Evolutionary conservation across 2,113 vertebrate species (phyloP), one percentile per base, ranked within the genome.

Genomic region (Psophia crepitans): DNA sequence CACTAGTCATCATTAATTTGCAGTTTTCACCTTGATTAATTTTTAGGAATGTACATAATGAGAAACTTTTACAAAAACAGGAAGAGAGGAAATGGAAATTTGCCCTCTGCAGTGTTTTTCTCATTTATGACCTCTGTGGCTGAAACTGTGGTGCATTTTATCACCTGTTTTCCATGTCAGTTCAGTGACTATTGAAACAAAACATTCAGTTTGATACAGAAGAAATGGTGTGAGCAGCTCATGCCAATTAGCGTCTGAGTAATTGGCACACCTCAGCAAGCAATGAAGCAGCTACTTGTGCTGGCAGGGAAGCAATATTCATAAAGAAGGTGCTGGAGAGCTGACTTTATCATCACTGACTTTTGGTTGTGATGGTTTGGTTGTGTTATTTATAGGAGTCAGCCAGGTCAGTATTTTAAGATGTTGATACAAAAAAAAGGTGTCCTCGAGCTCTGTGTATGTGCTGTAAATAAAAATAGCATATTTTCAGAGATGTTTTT

Each of bases 71-170:
- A 53, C 35, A 87, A 92, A 95, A 81, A 78, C 93, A 95, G 95
- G 91, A 97, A 96, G 77, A 87, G 70, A 91, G 96, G 94, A 97
- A 96, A 96, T 96, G 94, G 84, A 94, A 92, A 87, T 91, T 85
- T 87, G 63, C 63, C 60, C 78, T 96, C 89, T 70, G 65, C 49
- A 28, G 87, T 74, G 94, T 87, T 95, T 95, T 84, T 95, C 87
- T 95, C 94, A 85, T 96, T 95, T 93, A 69, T 87, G 87, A 95
- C 74, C 74, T 93, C 87, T 63, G 43, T 1, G 15, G 28, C 84
- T 96, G 91, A 87, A 93, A 75, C 86, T 37, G 18, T 84, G 84
- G 86, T 95, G 37, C 61, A 30, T 97, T 95, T 97, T 95, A 53
- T 96, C 94, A 76, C 80, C 81, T 82, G 60, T 89, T 93, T 95